Conservation (phyloP, 2,888 invertebrate genomes). For the Pocota personata region DNA sequence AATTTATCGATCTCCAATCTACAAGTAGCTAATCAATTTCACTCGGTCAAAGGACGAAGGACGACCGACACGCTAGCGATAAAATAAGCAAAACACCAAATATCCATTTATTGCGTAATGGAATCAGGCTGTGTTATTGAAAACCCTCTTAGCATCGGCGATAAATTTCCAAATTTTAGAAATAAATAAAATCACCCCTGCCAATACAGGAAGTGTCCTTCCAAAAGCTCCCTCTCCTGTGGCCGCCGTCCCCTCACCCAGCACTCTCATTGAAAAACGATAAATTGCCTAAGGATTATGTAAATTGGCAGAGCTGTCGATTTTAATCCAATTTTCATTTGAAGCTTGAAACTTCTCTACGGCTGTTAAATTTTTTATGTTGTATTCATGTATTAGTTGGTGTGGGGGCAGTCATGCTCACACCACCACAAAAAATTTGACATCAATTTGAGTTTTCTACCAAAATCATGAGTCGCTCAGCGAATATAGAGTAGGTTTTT, state of each 20-base stretch:
- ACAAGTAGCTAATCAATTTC: constrained; percentile 70
- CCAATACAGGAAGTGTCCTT: neutral
- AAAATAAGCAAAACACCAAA: constrained; percentile 36
- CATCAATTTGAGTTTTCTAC: neutral
- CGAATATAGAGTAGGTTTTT: neutral
- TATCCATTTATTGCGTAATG: constrained; percentile 47
- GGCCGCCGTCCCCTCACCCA: neutral
- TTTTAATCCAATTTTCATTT: constrained; percentile 63
- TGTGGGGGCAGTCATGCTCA: neutral
- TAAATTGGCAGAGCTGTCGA: constrained; percentile 67
- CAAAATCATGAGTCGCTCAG: constrained; percentile 14
- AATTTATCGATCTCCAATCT: constrained; percentile 63
- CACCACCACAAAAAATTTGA: constrained; percentile 1
- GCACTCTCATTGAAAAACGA: constrained; percentile 34
- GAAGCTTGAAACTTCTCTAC: constrained; percentile 49
- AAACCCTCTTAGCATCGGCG: constrained; percentile 24
- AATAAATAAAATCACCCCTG: constrained; percentile 44
- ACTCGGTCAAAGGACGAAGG: constrained; percentile 23
- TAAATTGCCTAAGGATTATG: constrained; percentile 67
- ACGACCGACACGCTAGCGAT: neutral
- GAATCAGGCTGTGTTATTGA: constrained; percentile 37
- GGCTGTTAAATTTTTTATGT: constrained; percentile 54
- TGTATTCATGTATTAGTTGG: constrained; percentile 13
- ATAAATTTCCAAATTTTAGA: constrained; percentile 56
- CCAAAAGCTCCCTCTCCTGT: neutral